These are phyloP conservation scores for Petroica traversi DNA, from an alignment of 2,113 vertebrate genomes.

Conservation along the genomic window DNA sequence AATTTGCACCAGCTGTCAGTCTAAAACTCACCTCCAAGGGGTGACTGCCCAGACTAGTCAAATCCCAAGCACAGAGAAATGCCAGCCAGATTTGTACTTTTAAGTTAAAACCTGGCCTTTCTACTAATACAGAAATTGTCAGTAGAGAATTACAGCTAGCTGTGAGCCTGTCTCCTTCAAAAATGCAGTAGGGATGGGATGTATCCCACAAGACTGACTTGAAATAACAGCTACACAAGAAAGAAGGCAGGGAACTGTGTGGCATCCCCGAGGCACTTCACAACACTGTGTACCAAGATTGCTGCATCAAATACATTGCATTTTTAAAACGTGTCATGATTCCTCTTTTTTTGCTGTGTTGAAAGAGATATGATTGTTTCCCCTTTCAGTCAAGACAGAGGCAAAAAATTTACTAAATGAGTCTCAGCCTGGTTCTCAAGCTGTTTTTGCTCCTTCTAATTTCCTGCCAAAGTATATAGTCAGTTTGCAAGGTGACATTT, in stretches of 20 bases:
- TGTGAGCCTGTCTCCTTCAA: neutral
- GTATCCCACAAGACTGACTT: neutral
- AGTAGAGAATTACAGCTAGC: neutral
- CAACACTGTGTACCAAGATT: neutral
- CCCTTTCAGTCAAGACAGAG: neutral
- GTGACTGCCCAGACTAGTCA: neutral
- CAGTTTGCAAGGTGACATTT: constrained; percentile 60
- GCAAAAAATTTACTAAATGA: constrained; percentile 34
- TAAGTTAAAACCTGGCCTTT: neutral
- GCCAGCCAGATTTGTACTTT: neutral
- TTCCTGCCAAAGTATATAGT: constrained; percentile 3
- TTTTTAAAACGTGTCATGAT: neutral
- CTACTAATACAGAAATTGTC: neutral
- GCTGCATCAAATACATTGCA: neutral
- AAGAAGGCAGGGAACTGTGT: neutral
- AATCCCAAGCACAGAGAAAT: neutral
- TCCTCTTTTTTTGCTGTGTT: neutral
- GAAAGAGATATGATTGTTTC: constrained; percentile 47
- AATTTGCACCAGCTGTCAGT: neutral
- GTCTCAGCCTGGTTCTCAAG: neutral
- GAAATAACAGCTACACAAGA: constrained; percentile 11
- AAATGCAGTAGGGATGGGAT: neutral
- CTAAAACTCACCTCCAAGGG: neutral
- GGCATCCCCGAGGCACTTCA: neutral
- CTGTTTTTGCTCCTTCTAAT: constrained; percentile 40